Evolutionary conservation across 2,888 invertebrate species (phyloP), one percentile per base, ranked within the genome.

Genomic region (Sminthurides aquaticus): DNA sequence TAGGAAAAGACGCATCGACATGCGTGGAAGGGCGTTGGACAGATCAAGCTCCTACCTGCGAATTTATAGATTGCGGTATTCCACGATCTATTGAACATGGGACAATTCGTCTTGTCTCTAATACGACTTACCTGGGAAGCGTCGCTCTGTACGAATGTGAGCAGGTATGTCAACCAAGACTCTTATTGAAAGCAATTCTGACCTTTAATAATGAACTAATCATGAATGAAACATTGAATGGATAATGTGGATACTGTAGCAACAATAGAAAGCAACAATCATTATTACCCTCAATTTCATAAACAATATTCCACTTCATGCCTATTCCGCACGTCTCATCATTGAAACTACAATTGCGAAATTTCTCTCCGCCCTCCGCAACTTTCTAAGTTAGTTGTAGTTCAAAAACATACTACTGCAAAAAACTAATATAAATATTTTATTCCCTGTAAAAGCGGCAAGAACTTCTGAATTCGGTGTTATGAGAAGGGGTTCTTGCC

Each of bases 1-100:
- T 34, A 56, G 58, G 57, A 26, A 55, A 52, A n/a, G 59, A 57
- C 43, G 49, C 92, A 54, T 88, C 90, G 62, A 90, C 89, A 0
- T 92, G 92, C 77, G 90, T 90, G 76, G 91, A 91, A 72, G 92
- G 91, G 0, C 84, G 85, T 69, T 92, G 91, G 91, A 90, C 89
- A 76, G 91, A 90, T 0, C 83, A 84, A 64, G 87, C 90, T 27
- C 91, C 91, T 0, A 85, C 85, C 72, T 93, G 92, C 78, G 85
- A 89, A 76, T 92, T 87, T 78, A 91, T 94, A 54, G 92, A 94
- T 77, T 94, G 94, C 76, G 88, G 89, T 3, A 83, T 84, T 60
- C 91, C 92, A 0, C 84, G 85, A 2, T 82, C 84, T 2, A 82
- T 91, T 1, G 82, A 83, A 49, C 86, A 89, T 76, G 92, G 92